Evolutionary conservation across 2,113 vertebrate genomes (phyloP).

Genomic region (Abramis brama): DNA sequence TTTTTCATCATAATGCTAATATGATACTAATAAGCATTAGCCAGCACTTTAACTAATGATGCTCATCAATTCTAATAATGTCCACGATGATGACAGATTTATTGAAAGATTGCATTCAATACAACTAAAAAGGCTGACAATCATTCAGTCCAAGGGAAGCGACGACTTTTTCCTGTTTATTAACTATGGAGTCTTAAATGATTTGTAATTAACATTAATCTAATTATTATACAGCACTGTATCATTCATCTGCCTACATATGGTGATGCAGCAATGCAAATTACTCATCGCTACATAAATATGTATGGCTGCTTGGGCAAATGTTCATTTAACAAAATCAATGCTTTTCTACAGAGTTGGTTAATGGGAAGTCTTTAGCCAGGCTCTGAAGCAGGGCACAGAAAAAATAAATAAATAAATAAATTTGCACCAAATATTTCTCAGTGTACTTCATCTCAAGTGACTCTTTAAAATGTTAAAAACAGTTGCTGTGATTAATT

Average conservation of each 20-base stretch:
- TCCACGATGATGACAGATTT: constrained; percentile 29
- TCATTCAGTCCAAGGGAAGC: background rate
- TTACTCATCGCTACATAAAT: constrained; percentile 22
- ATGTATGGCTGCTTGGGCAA: constrained; percentile 38
- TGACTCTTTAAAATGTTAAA: background rate
- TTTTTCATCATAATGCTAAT: constrained; percentile 44
- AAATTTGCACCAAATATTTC: background rate
- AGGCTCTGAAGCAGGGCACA: background rate
- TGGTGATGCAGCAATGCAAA: constrained; percentile 1
- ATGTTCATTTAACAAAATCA: constrained; percentile 24
- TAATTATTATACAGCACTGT: constrained; percentile 40
- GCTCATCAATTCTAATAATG: constrained; percentile 40
- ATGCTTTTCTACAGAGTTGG: constrained; percentile 6
- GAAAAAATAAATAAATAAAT: background rate
- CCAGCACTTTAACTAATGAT: constrained; percentile 41
- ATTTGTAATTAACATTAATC: constrained; percentile 39
- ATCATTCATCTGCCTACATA: constrained; percentile 28
- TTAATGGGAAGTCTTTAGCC: constrained; percentile 14
- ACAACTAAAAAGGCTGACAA: constrained; percentile 16
- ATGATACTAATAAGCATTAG: constrained; percentile 41
- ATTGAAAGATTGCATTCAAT: constrained; percentile 26
- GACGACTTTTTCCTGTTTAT: constrained; percentile 46
- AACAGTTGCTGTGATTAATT: background rate
- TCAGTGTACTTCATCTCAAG: background rate
- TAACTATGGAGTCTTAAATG: constrained; percentile 31